Percentiles rank a stretch among this genome's conserved stretches.
Evolutionary conservation across 2,888 invertebrate species (phyloP).

Genomic region (Psylliodes chrysocephalus): DNA sequence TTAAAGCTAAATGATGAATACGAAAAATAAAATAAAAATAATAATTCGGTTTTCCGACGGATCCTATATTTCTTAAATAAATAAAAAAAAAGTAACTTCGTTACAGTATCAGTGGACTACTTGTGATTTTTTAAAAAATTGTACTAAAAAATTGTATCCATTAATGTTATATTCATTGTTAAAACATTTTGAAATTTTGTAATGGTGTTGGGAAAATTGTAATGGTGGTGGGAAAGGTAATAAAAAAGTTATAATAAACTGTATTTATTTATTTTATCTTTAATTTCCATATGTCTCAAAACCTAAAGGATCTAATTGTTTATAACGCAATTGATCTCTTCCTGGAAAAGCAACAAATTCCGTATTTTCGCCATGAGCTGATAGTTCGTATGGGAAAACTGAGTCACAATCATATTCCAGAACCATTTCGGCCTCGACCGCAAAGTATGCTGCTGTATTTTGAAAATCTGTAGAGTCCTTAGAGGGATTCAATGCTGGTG

Average conservation of each 20-base stretch:
- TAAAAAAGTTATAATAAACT: too few species aligned
- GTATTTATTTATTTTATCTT: neutral
- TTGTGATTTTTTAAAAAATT: neutral
- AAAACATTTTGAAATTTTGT: neutral
- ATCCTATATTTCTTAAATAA: too few species aligned
- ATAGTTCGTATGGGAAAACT: neutral
- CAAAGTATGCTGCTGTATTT: neutral
- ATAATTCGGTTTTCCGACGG: too few species aligned
- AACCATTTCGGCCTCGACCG: neutral
- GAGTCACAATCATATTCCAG: neutral
- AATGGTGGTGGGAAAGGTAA: too few species aligned
- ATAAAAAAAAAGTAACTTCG: too few species aligned
- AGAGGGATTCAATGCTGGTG: neutral
- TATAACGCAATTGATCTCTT: neutral
- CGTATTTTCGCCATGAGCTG: neutral
- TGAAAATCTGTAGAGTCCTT: neutral
- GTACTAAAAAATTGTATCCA: slow-evolving; percentile 12
- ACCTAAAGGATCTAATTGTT: neutral
- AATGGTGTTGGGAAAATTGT: too few species aligned
- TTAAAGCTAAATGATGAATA: too few species aligned
- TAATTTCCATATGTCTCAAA: slow-evolving; percentile 1
- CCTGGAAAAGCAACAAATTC: neutral
- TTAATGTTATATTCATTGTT: neutral
- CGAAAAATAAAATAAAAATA: too few species aligned
- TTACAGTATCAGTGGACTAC: too few species aligned